Conservation (phyloP, 2,113 vertebrate species). For the Aegotheles bennettii region DNA sequence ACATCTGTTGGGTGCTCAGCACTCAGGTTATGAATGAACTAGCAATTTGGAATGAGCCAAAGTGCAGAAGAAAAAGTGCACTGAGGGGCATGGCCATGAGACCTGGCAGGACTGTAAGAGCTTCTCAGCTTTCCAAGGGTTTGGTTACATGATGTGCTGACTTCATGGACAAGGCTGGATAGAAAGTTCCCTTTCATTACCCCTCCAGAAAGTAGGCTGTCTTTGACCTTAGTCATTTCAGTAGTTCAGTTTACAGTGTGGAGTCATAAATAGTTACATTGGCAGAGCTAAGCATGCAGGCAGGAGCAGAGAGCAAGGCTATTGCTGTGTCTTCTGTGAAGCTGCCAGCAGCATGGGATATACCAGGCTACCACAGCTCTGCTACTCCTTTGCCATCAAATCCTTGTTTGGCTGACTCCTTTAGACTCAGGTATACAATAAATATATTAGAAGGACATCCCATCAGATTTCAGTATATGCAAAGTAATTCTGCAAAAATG, state of each 20-base stretch:
- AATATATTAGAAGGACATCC: not conserved
- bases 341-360: not conserved
- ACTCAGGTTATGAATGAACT: not conserved
- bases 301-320: not conserved
- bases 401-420: not conserved
- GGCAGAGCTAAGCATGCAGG: not conserved
- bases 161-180: not conserved
- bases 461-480: not conserved
- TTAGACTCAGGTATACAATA: not conserved
- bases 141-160: not conserved
- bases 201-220: not conserved
- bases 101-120: not conserved
- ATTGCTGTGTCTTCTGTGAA: not conserved
- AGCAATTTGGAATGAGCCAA: not conserved
- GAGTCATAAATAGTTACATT: not conserved
- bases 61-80: not conserved
- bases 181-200: not conserved
- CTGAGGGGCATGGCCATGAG: rapidly evolving
- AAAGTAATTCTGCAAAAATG: not conserved
- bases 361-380: not conserved
- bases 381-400: not conserved
- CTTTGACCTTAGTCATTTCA: not conserved
- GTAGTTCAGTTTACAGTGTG: not conserved
- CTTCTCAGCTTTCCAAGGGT: not conserved
- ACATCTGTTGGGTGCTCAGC: rapidly evolving